Base-by-base conservation (phyloP, 1,140 invertebrate genomes). In the Aricia agestis region DNA sequence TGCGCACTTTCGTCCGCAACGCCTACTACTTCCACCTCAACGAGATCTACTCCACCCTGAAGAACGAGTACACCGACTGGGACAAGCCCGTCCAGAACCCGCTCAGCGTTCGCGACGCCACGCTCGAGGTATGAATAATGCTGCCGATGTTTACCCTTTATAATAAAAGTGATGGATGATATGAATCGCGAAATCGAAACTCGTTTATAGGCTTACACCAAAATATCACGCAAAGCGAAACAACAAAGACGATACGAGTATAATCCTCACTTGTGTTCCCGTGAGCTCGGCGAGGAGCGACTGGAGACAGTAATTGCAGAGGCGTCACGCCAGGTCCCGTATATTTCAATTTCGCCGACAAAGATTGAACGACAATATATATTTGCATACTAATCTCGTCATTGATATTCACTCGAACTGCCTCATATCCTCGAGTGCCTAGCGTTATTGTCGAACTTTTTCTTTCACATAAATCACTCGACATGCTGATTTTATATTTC, bases 51-150 rank as follows among this genome's bases (percentile, higher is more conserved):
- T 97, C 96, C 18, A 97, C 97, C 36, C 92, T 98, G 67, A 96
- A 97, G 89, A 98, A 98, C 86, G 97, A 98, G 85, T 98, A 98
- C 90, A 98, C 97, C 63, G 97, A 98, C 85, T 98, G 97, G 97
- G 97, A 97, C 83, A 94, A 95, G 77, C 94, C 96, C 74, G 88
- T 95, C 76, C 81, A 95, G 94, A 85, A 97, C 92, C 96, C 95
- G 59, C 88, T 95, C 74, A 95, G 94, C 80, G 94, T 96, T 11
- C 90, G 96, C n/a, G 96, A 96, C 86, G 94, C 95, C 41, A 95
- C 95, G 7, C 86, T 96, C 45, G 94, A 95, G 84, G 92, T 92
- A 36, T 59, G 31, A 58, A 36, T 9, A 9, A 7, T 36, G 36
- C 36, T 36, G 36, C 5, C 9, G 6, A 36, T 36, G 36, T 36